These are phyloP conservation scores for Herpailurus yagouaroundi DNA, from an alignment of 2,113 vertebrate genomes.

Conservation along the genomic window DNA sequence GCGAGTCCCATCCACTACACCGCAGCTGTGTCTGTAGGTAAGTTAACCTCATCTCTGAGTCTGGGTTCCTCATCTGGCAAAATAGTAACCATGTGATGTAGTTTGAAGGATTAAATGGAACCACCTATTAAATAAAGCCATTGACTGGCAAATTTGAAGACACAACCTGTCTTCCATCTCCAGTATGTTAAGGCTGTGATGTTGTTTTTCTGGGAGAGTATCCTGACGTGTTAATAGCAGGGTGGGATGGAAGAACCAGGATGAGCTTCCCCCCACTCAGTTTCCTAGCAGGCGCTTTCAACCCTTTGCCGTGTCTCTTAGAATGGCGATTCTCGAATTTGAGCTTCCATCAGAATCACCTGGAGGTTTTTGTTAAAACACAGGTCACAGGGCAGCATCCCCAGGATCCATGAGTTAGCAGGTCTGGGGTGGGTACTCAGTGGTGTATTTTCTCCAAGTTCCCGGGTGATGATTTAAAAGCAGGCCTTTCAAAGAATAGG, in stretches of 20 bases:
- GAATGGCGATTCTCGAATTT: background rate
- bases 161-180: background rate
- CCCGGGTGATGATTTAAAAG: background rate
- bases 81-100: background rate
- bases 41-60: background rate
- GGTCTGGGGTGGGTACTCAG: background rate
- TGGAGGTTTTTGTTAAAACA: background rate
- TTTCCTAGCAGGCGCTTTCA: background rate
- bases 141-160: background rate
- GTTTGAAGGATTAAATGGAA: background rate
- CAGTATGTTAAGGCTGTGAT: background rate
- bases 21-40: background rate
- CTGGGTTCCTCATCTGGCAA: background rate
- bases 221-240: background rate
- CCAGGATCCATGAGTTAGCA: background rate
- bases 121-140: background rate
- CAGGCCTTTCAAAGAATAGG: background rate
- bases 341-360: background rate
- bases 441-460: background rate
- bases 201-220: background rate
- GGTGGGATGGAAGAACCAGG: background rate
- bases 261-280: background rate
- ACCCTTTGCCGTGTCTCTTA: background rate
- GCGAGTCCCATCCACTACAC: background rate
- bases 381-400: background rate